Conservation (phyloP, 2,113 vertebrate species). For the Callopanchax toddi region DNA sequence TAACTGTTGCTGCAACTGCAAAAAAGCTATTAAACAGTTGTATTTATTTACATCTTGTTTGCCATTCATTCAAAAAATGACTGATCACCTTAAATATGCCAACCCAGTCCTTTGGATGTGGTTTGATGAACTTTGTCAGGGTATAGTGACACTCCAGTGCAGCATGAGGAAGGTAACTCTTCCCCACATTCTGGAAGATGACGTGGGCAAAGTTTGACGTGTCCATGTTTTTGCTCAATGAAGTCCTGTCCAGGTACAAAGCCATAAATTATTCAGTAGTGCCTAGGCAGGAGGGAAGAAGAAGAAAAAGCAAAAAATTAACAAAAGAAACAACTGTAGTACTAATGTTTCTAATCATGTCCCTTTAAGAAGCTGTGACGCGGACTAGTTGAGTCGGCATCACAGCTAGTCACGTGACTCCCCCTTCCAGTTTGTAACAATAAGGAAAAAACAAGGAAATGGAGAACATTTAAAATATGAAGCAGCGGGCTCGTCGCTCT, state of each 20-base stretch:
- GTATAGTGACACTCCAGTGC: constrained; percentile 96
- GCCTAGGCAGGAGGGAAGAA: constrained; percentile 43
- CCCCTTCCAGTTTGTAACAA: too few species aligned
- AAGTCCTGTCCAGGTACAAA: constrained; percentile 85
- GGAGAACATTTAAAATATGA: too few species aligned
- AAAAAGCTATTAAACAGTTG: too few species aligned
- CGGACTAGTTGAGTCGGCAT: too few species aligned
- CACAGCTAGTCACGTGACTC: too few species aligned
- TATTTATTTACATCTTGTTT: too few species aligned
- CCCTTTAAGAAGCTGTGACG: too few species aligned
- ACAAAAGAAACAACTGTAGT: not conserved
- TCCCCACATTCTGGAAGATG: constrained; percentile 98
- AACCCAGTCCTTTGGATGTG: constrained; percentile 97
- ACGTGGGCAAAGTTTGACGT: constrained; percentile 98
- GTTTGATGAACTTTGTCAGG: constrained; percentile 93
- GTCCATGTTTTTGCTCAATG: constrained; percentile 83
- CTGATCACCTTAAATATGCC: constrained; percentile 98
- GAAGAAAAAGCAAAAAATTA: constrained; percentile 19
- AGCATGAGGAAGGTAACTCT: constrained; percentile 94
- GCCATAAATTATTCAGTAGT: constrained; percentile 82
- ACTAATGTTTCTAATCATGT: too few species aligned
- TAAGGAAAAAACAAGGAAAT: too few species aligned
- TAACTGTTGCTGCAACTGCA: too few species aligned
- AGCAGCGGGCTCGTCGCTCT: too few species aligned
- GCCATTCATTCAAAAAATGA: too few species aligned